Conservation (phyloP, 2,113 vertebrate genomes). For the Uria aalge region DNA sequence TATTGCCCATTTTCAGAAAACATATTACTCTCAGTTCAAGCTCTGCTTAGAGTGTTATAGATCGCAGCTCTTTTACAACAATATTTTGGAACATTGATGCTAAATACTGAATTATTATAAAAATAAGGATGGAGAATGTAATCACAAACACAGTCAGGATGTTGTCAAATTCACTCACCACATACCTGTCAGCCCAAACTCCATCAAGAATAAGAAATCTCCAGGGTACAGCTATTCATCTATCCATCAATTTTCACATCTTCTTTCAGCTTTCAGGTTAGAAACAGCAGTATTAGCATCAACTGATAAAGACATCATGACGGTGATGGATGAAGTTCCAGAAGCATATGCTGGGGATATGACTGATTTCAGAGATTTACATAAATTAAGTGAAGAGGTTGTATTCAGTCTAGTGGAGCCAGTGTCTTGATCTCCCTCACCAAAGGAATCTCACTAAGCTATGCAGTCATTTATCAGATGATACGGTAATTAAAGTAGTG, state of each 20-base stretch:
- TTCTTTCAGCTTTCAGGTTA: constrained; percentile 45
- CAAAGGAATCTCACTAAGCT: neutral
- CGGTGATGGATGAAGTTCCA: constrained; percentile 24
- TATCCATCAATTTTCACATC: constrained; percentile 43
- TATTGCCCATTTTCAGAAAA: constrained; percentile 12
- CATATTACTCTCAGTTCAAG: neutral
- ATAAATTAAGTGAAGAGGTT: constrained; percentile 16
- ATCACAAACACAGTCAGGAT: neutral
- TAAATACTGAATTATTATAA: neutral
- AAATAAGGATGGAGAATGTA: neutral
- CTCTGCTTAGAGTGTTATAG: neutral
- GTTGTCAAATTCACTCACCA: neutral
- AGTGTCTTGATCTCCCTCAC: neutral
- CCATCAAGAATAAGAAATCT: constrained; percentile 28
- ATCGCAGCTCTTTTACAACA: neutral
- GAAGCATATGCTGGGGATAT: constrained; percentile 14
- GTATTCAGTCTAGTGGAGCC: neutral
- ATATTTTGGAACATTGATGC: neutral
- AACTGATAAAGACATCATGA: constrained; percentile 58
- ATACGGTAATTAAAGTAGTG: constrained; percentile 7
- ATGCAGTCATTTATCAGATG: constrained; percentile 16
- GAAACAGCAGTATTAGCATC: constrained; percentile 37
- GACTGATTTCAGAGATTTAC: constrained; percentile 38
- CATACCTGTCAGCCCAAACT: neutral
- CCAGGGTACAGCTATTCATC: constrained; percentile 1